Conservation (phyloP, 92 coral and sea anemone species). For the Porites evermanni region DNA sequence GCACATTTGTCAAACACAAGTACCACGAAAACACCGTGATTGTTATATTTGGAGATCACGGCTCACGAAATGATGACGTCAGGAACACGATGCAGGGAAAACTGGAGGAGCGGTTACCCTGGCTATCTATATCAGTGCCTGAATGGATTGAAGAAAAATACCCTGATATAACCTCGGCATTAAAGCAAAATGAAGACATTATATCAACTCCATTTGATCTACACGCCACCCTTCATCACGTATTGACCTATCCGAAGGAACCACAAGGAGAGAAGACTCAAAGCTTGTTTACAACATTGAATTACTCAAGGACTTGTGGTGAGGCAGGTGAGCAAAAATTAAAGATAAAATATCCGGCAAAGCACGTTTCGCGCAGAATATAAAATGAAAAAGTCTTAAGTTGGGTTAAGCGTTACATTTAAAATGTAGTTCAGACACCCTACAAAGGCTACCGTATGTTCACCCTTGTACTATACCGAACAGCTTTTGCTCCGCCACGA, state of each 20-base stretch:
- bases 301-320: constrained; percentile 69
- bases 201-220: constrained; percentile 90
- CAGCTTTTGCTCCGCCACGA: too few species aligned
- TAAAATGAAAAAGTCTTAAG: too few species aligned
- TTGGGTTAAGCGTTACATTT: too few species aligned
- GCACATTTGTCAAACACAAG: constrained; percentile 57
- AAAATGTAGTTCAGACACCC: too few species aligned
- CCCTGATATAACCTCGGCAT: constrained; percentile 75
- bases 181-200: constrained; percentile 75
- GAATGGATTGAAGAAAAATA: constrained; percentile 72
- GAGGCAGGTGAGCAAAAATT: constrained; percentile 78
- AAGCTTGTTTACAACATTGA: constrained; percentile 74
- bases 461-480: too few species aligned
- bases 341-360: not conserved
- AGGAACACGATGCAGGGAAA: constrained; percentile 93
- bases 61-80: constrained; percentile 88
- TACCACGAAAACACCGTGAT: constrained; percentile 80
- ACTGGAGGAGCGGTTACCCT: constrained; percentile 95
- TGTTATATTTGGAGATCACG: constrained; percentile 87
- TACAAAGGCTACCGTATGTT: too few species aligned
- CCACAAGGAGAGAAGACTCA: constrained; percentile 76
- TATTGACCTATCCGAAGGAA: constrained; percentile 78
- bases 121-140: constrained; percentile 92
- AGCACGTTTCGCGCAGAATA: too few species aligned
- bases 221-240: constrained; percentile 89